Conservation (phyloP, 2,797 vertebrate genomes). For the Labroides dimidiatus region DNA sequence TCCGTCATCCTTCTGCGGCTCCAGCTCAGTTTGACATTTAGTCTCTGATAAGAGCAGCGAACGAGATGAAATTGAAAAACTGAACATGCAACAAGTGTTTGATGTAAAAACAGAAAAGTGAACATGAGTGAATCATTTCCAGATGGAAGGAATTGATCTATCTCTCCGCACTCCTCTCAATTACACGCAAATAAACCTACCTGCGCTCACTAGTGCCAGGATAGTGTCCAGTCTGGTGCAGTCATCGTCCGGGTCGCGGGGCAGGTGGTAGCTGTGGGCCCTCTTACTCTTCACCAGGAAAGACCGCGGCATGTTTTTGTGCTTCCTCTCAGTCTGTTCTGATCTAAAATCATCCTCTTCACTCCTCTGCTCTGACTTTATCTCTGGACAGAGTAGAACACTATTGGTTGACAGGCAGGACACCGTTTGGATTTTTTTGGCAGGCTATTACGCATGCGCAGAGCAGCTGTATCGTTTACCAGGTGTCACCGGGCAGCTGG, state of each 20-base stretch:
- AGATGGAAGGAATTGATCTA: not conserved
- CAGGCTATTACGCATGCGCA: conserved; percentile 85
- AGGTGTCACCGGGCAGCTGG: conserved; percentile 84
- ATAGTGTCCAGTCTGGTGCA: conserved; percentile 83
- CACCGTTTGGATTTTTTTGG: conserved; percentile 72
- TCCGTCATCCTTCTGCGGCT: conserved; percentile 60
- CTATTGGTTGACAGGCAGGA: conserved; percentile 75
- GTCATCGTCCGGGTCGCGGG: conserved; percentile 88
- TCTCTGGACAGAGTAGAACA: conserved; percentile 82
- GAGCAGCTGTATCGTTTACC: conserved; percentile 78
- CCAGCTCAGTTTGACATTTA: conserved; percentile 64
- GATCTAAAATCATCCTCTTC: conserved; percentile 53
- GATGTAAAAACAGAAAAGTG: not conserved
- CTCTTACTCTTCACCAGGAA: conserved; percentile 98
- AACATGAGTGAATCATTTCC: not conserved
- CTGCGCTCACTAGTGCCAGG: conserved; percentile 88
- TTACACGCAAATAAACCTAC: conserved; percentile 81
- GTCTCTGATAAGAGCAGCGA: conserved; percentile 73
- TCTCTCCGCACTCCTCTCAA: conserved; percentile 17
- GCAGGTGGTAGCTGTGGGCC: conserved; percentile 98
- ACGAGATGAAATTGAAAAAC: not conserved
- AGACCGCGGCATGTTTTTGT: conserved; percentile 91
- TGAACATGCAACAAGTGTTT: not conserved
- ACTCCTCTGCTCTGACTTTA: conserved; percentile 71
- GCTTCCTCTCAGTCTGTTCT: conserved; percentile 15